These are phyloP conservation scores for Adelognathus sp. DNA, from an alignment of 2,888 invertebrate species.

Conservation along the genomic window DNA sequence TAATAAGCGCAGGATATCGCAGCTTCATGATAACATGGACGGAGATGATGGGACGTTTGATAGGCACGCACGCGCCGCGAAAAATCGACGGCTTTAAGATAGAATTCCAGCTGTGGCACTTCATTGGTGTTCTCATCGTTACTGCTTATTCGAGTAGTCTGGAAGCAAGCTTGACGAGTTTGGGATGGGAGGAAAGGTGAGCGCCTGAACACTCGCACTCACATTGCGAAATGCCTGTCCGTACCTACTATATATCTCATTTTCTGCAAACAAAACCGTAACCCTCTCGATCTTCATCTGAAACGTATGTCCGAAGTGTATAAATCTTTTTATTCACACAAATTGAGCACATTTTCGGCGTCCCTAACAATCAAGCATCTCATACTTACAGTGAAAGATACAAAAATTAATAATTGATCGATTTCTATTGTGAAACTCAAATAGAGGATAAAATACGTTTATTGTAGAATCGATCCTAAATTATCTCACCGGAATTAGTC, in stretches of 20 bases:
- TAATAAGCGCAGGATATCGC: slow-evolving; percentile 67
- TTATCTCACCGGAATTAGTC: no score
- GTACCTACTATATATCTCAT: background rate
- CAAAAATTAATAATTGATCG: no score
- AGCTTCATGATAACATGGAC: slow-evolving; percentile 65
- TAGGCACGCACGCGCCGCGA: slow-evolving; percentile 67
- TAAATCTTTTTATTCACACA: no score
- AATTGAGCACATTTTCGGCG: no score
- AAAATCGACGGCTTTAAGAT: slow-evolving; percentile 62
- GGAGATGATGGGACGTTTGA: slow-evolving; percentile 70
- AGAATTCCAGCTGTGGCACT: slow-evolving; percentile 73
- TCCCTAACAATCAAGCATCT: no score
- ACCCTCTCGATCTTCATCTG: no score
- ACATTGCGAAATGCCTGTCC: background rate
- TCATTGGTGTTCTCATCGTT: slow-evolving; percentile 72
- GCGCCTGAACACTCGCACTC: background rate
- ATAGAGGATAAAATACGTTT: no score
- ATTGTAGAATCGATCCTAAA: no score
- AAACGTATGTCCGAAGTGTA: no score
- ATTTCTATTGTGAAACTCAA: no score
- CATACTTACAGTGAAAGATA: no score
- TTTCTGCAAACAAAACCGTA: no score
- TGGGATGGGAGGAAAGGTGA: slow-evolving; percentile 73
- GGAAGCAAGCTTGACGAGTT: slow-evolving; percentile 72
- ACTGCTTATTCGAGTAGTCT: slow-evolving; percentile 75